A percentile compares a stretch with the other conserved stretches of the same genome.
Conservation (phyloP, 2,797 vertebrate species). For the Adrianichthys oophorus region DNA sequence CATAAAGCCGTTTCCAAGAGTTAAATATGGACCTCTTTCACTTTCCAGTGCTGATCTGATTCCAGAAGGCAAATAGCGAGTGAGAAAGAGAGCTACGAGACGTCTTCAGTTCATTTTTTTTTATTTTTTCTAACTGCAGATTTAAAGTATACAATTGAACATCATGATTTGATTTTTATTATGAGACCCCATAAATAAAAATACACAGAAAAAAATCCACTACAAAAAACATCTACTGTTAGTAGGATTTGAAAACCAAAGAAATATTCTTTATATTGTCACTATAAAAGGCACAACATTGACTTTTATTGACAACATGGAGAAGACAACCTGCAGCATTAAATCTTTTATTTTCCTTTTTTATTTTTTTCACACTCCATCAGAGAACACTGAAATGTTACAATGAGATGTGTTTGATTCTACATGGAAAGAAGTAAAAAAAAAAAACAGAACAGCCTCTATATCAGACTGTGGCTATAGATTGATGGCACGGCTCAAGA, state of each 20-base stretch:
- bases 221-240: constrained; percentile 96
- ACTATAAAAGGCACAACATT: constrained; percentile 98
- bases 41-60: not conserved
- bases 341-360: constrained; percentile 85
- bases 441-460: constrained; percentile 74
- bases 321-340: constrained; percentile 98
- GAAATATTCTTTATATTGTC: constrained; percentile 87
- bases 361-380: constrained; percentile 86
- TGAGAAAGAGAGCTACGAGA: constrained; percentile 65
- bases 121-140: constrained; percentile 93
- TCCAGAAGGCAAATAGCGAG: constrained; percentile 16
- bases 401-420: constrained; percentile 94
- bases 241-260: constrained; percentile 96
- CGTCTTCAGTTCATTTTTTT: constrained; percentile 87
- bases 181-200: constrained; percentile 99
- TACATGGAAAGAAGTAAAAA: constrained; percentile 82
- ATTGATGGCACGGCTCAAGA: constrained; percentile 77
- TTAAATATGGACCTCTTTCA: no score
- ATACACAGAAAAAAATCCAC: constrained; percentile 87
- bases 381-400: constrained; percentile 98
- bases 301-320: constrained; percentile 97
- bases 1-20: no score
- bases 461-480: constrained; percentile 79
- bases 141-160: constrained; percentile 98
- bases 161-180: constrained; percentile 87